Conservation (phyloP, 2,888 invertebrate genomes). For the Himalopsyche kuldschensis region DNA sequence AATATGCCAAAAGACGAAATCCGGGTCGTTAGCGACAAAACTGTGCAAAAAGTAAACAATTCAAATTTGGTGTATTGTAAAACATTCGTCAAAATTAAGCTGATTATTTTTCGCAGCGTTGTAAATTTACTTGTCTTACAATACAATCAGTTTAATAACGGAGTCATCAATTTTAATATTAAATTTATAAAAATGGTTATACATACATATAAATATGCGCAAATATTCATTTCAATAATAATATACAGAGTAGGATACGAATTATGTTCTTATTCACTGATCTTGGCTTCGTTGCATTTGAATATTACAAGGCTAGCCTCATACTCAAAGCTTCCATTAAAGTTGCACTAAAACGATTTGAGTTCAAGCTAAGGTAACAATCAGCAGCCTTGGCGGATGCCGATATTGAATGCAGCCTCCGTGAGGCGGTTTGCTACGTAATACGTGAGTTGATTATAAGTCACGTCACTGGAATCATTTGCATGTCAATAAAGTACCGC, state of each 20-base stretch:
- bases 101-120: no score
- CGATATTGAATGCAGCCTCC: neutral
- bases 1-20: no score
- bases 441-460: neutral
- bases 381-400: slow-evolving; percentile 21
- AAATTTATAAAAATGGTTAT: no score
- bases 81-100: no score
- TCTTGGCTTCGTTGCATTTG: slow-evolving; percentile 18
- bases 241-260: neutral
- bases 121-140: no score
- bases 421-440: neutral
- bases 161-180: no score
- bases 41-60: no score
- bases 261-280: neutral
- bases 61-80: no score
- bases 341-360: slow-evolving; percentile 12
- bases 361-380: slow-evolving; percentile 9
- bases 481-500: neutral
- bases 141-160: no score
- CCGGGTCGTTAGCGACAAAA: no score
- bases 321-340: slow-evolving; percentile 24
- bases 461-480: neutral
- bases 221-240: no score
- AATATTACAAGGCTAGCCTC: slow-evolving; percentile 22
- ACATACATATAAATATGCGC: no score